Base-by-base conservation (phyloP, 2,797 vertebrate species). In the Heterohyrax brucei region DNA sequence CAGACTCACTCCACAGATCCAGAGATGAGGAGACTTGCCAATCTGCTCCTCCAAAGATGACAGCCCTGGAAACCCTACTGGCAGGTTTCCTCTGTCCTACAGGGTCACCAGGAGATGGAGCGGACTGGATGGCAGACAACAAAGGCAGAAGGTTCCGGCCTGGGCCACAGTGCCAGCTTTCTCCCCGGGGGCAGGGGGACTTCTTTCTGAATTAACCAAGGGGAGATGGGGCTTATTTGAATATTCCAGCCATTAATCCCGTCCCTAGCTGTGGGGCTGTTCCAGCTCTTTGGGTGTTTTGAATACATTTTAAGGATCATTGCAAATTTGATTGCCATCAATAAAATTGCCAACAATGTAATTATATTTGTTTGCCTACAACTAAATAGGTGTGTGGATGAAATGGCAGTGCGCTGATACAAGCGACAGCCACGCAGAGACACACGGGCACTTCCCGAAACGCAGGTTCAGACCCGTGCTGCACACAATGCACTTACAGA, bases 281-380 rank as follows among this genome's bases (percentile, higher is more conserved):
- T 98, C 95, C 97, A 98, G 97, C 97, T 97, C 98, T 98, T 98
- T 97, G 98, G 98, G 98, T 98, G 98, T 97, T 98, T 98, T 98
- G 98, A 98, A 98, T 98, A 98, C 98, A 98, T 99, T 99, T 98
- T 98, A 98, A 98, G 98, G 98, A 99, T 98, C 98, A 98, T 98
- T 98, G 97, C 97, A 98, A 98, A 99, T 97, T 97, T 98, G 98
- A 98, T 98, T 98, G 98, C 98, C 98, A 98, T 97, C 98, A 98
- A 97, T 98, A 97, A 97, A 98, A 98, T 97, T 97, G 96, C 98
- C 98, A 98, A 98, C 98, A 98, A 98, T 98, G 98, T 98, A 98
- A 98, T 98, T 98, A 98, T 98, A 98, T 98, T 97, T 98, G 98
- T 98, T 98, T 98, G 98, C 95, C 98, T 98, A 98, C 89, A 97